Conservation (phyloP, 2,797 vertebrate genomes). For the Anabacerthia variegaticeps region DNA sequence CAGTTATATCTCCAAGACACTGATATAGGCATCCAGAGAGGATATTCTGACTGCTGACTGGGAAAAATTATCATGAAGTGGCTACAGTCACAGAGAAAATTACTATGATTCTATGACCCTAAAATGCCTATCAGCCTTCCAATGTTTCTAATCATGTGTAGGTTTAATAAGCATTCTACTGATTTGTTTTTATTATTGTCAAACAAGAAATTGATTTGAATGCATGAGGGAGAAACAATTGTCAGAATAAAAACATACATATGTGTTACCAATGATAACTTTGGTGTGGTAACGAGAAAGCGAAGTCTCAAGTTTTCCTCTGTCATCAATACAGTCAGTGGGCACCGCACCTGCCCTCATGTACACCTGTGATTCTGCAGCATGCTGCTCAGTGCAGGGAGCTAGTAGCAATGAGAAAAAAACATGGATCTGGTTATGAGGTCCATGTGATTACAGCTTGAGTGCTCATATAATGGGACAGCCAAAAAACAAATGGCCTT, state of each 20-base stretch:
- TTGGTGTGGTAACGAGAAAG: background rate
- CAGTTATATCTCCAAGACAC: background rate
- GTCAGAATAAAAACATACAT: background rate
- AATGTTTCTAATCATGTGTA: background rate
- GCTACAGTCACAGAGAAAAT: background rate
- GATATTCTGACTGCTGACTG: background rate
- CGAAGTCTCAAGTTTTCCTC: background rate
- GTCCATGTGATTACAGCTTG: background rate
- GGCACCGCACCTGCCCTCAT: background rate
- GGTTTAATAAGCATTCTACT: background rate
- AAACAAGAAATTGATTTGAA: background rate
- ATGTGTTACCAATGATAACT: background rate
- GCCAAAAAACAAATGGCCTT: background rate
- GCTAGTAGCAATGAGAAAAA: background rate
- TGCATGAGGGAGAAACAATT: background rate
- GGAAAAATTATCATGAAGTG: background rate
- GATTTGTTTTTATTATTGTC: background rate
- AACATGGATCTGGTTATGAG: background rate
- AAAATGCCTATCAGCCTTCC: background rate
- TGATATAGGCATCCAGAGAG: background rate
- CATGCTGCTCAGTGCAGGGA: background rate
- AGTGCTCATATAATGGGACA: background rate
- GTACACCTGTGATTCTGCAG: background rate
- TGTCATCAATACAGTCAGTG: background rate
- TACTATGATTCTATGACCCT: background rate